phyloP scores from a whole-genome alignment of 2,888 invertebrate genomes.

The Tricholauxania praeusta region DNA sequence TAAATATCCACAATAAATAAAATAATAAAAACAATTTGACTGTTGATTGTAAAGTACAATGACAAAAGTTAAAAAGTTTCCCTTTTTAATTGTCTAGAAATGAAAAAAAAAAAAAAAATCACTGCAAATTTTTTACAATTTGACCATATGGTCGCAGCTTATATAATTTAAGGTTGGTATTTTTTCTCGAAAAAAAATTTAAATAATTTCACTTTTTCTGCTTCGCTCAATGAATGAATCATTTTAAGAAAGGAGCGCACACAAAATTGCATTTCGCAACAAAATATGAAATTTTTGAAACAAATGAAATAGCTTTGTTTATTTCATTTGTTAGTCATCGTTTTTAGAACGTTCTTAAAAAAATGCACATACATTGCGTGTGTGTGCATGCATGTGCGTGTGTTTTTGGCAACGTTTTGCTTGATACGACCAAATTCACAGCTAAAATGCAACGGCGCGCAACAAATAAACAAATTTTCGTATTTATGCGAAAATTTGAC shows the following conservation, averaged over 20 bases:
- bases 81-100: constrained; percentile 10
- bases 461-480: constrained; percentile 22
- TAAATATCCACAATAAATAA: too few relatives aligned
- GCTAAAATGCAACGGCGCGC: not conserved
- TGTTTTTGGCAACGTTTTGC: not conserved
- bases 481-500: constrained; percentile 27
- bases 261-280: not conserved
- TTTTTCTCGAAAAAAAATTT: constrained; percentile 39
- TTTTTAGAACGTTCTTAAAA: constrained; percentile 23
- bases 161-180: constrained; percentile 28
- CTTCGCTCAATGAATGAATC: constrained; percentile 20
- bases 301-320: constrained; percentile 14
- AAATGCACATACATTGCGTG: not conserved
- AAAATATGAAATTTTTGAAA: constrained; percentile 5
- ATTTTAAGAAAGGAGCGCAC: not conserved
- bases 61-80: not conserved
- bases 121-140: too few relatives aligned
- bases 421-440: not conserved
- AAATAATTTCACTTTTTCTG: constrained; percentile 41
- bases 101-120: too few relatives aligned
- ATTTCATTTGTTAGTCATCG: constrained; percentile 30
- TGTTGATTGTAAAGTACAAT: too few relatives aligned
- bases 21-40: too few relatives aligned
- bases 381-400: not conserved
- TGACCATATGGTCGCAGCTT: too few relatives aligned